Base-by-base conservation (phyloP, 2,113 vertebrate species). In the Tetraodon nigroviridis region DNA sequence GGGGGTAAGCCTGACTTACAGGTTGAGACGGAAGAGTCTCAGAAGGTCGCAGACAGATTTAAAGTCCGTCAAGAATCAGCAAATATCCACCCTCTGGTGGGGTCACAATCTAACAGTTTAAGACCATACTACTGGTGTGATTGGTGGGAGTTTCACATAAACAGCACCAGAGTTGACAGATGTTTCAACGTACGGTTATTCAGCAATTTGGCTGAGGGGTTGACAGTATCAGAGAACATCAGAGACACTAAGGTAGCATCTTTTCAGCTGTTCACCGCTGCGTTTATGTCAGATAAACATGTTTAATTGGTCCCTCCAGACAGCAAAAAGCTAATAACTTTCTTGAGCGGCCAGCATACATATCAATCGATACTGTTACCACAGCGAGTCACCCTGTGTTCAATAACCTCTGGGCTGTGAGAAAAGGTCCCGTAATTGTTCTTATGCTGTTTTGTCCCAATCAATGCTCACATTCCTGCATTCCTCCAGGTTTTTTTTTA, bases 1-100 rank as follows among this genome's bases (percentile, higher is more conserved):
- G 1, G 56, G 59, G 63, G 45, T 72, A 63, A 53, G 29, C 57
- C 70, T 57, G 64, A 68, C 15, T 50, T 45, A 61, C 27, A 46
- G 53, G 1, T 27, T 27, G 5, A 27, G 24, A 40, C n/a, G 41
- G 29, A 48, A 6, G 5, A 13, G 18, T 11, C 19, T 44, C 18
- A 6, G 8, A n/a, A 47, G 56, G 66, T 64, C 58, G 61, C 40
- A n/a, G 47, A 42, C 54, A 15, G 32, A 32, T 57, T 48, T 42
- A 44, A 53, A 18, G 47, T 21, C 63, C 32, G 51, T 20, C 18
- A 27, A 6, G 10, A 16, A 22, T 51, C 50, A 20, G 44, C 32
- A 52, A 12, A 54, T 8, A 41, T 24, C 47, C 3, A 22, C 13
- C 16, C 13, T 18, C 17, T 37, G 12, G 11, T 11, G 7, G 12